A percentile compares a stretch with the other conserved stretches of the same genome.
These are phyloP conservation scores for Nysson spinosus DNA, from an alignment of 2,888 invertebrate species.

Conservation along the genomic window DNA sequence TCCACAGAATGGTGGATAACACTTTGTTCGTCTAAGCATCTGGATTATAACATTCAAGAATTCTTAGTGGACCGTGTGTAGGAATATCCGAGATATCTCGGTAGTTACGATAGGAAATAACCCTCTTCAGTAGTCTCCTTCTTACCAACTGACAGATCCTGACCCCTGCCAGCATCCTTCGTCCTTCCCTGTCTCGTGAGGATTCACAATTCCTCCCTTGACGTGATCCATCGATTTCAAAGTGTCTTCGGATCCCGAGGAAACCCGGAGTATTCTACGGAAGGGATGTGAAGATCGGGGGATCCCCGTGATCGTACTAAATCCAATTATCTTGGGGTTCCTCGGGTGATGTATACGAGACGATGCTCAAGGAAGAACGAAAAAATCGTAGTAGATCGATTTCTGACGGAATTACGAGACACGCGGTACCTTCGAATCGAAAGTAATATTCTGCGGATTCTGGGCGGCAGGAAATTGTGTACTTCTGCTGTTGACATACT, in stretches of 20 bases:
- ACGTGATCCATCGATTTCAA: constrained; percentile 44
- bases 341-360: constrained; percentile 36
- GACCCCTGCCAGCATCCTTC: constrained; percentile 14
- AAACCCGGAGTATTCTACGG: constrained; percentile 16
- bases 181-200: constrained; percentile 34
- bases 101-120: constrained; percentile 28
- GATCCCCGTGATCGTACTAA: constrained; percentile 32
- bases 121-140: constrained; percentile 25
- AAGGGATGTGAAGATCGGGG: constrained; percentile 2
- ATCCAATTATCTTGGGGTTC: constrained; percentile 46
- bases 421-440: too few species aligned
- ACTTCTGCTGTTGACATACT: too few species aligned
- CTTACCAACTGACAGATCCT: constrained; percentile 14
- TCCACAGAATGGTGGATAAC: not conserved
- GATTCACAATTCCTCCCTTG: constrained; percentile 28
- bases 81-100: not conserved
- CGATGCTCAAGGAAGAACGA: constrained; percentile 1
- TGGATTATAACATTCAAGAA: not conserved
- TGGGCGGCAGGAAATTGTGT: too few species aligned
- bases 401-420: too few species aligned
- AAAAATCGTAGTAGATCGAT: constrained; percentile 17
- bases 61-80: constrained; percentile 5
- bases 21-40: constrained; percentile 9
- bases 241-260: constrained; percentile 38
- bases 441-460: too few species aligned